phyloP scores from a whole-genome alignment of 2,888 invertebrate species.

The Dermolepida albohirtum region DNA sequence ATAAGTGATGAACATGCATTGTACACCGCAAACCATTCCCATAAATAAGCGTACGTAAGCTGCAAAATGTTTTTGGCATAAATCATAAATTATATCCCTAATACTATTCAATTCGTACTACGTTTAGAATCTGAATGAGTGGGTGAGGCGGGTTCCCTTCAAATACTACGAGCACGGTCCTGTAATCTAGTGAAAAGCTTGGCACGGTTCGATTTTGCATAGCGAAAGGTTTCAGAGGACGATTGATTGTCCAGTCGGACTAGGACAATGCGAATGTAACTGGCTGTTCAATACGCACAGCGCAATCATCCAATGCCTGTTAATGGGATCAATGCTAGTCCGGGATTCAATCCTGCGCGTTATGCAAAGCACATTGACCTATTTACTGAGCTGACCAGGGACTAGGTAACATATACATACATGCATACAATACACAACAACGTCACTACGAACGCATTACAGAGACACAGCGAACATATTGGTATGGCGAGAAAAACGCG shows the following conservation, averaged over 20 bases:
- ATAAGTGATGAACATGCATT: too few relatives aligned
- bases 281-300: constrained; percentile 54
- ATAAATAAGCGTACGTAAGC: too few relatives aligned
- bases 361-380: constrained; percentile 58
- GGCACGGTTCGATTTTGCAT: constrained; percentile 17
- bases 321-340: constrained; percentile 60
- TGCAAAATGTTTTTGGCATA: constrained; percentile 2
- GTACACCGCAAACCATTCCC: too few relatives aligned
- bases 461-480: constrained; percentile 1
- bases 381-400: constrained; percentile 51
- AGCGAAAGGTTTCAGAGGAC: constrained; percentile 21
- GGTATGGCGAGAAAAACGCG: not conserved
- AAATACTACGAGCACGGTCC: constrained; percentile 40
- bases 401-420: constrained; percentile 31
- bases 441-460: constrained; percentile 4
- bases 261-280: constrained; percentile 49
- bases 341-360: constrained; percentile 61
- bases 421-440: not conserved
- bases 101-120: constrained; percentile 11
- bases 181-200: constrained; percentile 26
- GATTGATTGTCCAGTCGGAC: constrained; percentile 43
- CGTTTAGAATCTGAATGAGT: constrained; percentile 35
- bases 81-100: not conserved
- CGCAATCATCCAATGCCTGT: constrained; percentile 58
- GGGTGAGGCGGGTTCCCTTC: constrained; percentile 16